Percentiles rank a stretch among this genome's conserved stretches.
Evolutionary conservation across 2,888 invertebrate genomes (phyloP).

Genomic region (Tineola bisselliella): DNA sequence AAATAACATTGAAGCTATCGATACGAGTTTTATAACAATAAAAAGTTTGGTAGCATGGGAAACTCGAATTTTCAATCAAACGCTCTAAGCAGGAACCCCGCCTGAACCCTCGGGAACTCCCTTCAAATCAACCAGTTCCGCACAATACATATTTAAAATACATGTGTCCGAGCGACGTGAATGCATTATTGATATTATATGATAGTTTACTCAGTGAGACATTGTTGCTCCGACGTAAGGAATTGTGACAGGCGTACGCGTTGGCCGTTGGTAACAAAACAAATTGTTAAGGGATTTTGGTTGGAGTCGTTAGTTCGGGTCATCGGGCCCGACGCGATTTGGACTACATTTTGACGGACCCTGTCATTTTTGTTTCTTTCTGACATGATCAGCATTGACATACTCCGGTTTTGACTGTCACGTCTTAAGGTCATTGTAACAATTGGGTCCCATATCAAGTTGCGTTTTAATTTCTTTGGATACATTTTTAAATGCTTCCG

Average conservation of each 20-base stretch:
- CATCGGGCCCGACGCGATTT: constrained; percentile 64
- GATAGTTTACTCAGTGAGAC: constrained; percentile 49
- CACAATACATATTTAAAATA: constrained; percentile 66
- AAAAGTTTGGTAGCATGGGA: constrained; percentile 39
- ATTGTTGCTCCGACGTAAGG: neutral
- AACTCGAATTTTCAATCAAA: constrained; percentile 37
- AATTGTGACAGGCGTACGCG: constrained; percentile 21
- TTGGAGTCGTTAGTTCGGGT: constrained; percentile 61
- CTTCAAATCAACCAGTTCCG: constrained; percentile 51
- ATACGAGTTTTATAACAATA: neutral
- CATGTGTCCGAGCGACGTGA: constrained; percentile 55
- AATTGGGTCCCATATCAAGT: neutral
- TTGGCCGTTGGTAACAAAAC: constrained; percentile 27
- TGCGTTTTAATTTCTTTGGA: no score
- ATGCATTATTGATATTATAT: constrained; percentile 67
- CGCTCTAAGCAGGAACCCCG: constrained; percentile 25
- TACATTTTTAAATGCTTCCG: no score
- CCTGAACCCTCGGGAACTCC: constrained; percentile 28
- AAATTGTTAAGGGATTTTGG: constrained; percentile 54
- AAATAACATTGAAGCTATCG: neutral
- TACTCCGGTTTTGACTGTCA: constrained; percentile 2
- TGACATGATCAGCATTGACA: constrained; percentile 16
- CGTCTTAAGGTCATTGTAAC: constrained; percentile 6
- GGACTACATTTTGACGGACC: constrained; percentile 60
- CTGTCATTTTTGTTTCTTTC: constrained; percentile 50